Evolutionary conservation across 2,888 invertebrate genomes (phyloP).

Genomic region (Cenopis cana): DNA sequence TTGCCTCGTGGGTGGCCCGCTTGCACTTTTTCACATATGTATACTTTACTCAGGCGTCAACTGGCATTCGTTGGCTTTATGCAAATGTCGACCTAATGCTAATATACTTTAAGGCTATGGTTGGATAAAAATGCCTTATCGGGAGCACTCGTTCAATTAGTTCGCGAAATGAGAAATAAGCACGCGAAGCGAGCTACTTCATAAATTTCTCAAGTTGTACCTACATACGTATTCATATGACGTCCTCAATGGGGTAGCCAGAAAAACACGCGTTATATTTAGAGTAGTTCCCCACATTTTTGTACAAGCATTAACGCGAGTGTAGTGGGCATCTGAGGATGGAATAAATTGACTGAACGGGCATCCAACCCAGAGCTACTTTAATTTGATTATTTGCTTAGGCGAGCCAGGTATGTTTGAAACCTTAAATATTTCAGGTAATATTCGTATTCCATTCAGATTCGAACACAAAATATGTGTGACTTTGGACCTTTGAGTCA

Average conservation of each 20-base stretch:
- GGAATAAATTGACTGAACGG: not conserved
- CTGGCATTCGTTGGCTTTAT: constrained; percentile 62
- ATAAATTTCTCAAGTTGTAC: constrained; percentile 31
- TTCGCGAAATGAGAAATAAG: constrained; percentile 35
- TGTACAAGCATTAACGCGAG: not conserved
- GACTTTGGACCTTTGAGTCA: no score
- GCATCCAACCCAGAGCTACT: not conserved
- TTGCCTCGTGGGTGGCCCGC: constrained; percentile 76
- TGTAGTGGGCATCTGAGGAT: not conserved
- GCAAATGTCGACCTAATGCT: constrained; percentile 69
- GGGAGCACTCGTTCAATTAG: constrained; percentile 60
- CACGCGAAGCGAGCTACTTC: constrained; percentile 29
- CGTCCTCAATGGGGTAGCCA: constrained; percentile 23
- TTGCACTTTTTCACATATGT: constrained; percentile 74
- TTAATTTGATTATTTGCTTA: not conserved
- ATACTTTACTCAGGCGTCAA: constrained; percentile 71
- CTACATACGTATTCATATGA: constrained; percentile 7
- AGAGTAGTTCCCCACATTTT: not conserved
- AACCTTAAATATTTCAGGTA: not conserved
- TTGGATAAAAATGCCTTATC: constrained; percentile 63
- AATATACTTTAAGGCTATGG: constrained; percentile 58
- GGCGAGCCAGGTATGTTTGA: not conserved
- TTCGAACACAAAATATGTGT: no score
- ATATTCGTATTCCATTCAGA: no score
- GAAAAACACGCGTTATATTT: constrained; percentile 18